Base-by-base conservation (phyloP, 1,140 invertebrate genomes). In the Aphelenchoides besseyi region DNA sequence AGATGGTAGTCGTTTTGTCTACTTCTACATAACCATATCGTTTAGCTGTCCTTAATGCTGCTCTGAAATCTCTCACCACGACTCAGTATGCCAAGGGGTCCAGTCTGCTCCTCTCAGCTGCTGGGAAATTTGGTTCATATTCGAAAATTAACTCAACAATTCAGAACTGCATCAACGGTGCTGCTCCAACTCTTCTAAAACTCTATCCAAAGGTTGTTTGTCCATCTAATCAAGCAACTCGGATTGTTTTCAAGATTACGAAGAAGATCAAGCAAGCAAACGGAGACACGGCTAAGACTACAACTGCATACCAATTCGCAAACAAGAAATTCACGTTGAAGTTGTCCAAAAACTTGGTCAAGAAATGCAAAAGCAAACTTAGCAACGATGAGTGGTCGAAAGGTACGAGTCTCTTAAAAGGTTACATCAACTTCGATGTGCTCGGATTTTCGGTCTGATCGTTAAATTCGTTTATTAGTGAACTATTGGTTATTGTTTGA, bases 131-230 rank as follows among this genome's bases (percentile, higher is more conserved):
- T 23, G 55, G 55, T 23, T 59, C 55, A 5, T 59, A 8, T 23
- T 12, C 5, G 16, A 23, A 5, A 5, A 59, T 59, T 23, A 59
- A 59, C 37, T 5, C 5, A 8, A 59, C 55, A 5, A 59, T 59
- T 33, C 55, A 59, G 18, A 59, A 18, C 5, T 59, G 55, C 55
- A 59, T 59, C 55, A 23, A 59, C 55, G 55, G 55, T 8, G 55
- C 55, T 5, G 55, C 55, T 29, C 55, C 55, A 33, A 23, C 23
- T 18, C 18, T 59, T 5, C 18, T 59, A 23, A 59, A 59, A 23
- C 18, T 59, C 5, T 59, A 59, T 59, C 55, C 55, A 23, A 18
- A 59, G 18, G 55, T 33, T n/a, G n/a, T n/a, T n/a, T n/a, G n/a
- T n/a, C n/a, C n/a, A n/a, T n/a, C n/a, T n/a, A n/a, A n/a, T n/a